Evolutionary conservation across 2,113 vertebrate genomes (phyloP).

Genomic region (Xiphophorus hellerii): DNA sequence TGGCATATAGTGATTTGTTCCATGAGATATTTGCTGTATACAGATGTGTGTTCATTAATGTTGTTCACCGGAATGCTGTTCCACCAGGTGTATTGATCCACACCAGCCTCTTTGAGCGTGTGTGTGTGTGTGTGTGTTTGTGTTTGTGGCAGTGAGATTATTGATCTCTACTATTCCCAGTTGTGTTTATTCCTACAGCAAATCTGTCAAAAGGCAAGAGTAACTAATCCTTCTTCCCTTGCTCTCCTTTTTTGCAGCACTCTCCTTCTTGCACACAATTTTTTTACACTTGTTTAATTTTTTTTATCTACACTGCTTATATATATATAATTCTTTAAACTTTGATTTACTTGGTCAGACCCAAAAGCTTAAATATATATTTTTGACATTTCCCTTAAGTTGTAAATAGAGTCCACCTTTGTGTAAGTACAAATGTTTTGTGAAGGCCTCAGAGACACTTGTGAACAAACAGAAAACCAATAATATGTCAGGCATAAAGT

Average conservation of each 20-base stretch:
- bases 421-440: too few relatives aligned
- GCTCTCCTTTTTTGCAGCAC: conserved; percentile 30
- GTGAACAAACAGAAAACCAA: too few relatives aligned
- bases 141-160: conserved; percentile 59
- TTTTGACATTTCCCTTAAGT: too few relatives aligned
- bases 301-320: background rate
- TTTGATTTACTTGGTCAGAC: conserved; percentile 7
- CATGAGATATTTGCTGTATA: conserved; percentile 63
- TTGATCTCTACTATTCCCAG: conserved; percentile 67
- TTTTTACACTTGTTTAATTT: conserved; percentile 43
- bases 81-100: conserved; percentile 67
- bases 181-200: conserved; percentile 71
- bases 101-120: conserved; percentile 27
- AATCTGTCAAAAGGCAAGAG: conserved; percentile 72
- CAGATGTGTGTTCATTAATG: conserved; percentile 75
- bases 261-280: conserved; percentile 26
- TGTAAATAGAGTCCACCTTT: background rate
- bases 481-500: too few relatives aligned
- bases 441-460: too few relatives aligned
- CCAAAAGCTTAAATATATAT: background rate
- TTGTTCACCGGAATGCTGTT: conserved; percentile 69
- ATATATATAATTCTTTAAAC: background rate
- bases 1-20: conserved; percentile 51
- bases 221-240: conserved; percentile 67
- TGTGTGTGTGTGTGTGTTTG: background rate